A percentile compares a stretch with the other conserved stretches of the same genome.
Conservation (phyloP, 2,113 vertebrate genomes). For the Paraplagusia blochii region DNA sequence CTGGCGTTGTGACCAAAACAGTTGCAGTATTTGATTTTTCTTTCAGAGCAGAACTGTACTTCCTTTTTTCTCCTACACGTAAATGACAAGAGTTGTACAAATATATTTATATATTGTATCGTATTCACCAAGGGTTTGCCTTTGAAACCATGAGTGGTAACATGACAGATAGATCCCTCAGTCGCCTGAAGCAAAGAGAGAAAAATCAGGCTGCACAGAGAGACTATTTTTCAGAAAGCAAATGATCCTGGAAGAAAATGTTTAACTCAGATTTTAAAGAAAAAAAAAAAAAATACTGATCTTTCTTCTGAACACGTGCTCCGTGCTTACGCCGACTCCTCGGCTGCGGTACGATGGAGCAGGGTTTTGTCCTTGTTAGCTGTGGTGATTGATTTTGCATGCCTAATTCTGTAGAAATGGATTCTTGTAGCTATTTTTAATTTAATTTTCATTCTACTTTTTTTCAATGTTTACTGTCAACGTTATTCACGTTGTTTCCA, state of each 20-base stretch:
- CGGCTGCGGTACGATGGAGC: constrained; percentile 30
- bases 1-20: no score
- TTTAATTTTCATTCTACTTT: background rate
- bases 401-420: constrained; percentile 22
- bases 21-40: no score
- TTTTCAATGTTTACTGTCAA: constrained; percentile 3
- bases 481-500: no score
- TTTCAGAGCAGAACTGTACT: constrained; percentile 1
- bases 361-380: constrained; percentile 17
- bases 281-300: no score
- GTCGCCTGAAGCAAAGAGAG: constrained; percentile 47
- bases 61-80: constrained; percentile 8
- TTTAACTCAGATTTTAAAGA: background rate
- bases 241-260: constrained; percentile 13
- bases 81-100: constrained; percentile 25
- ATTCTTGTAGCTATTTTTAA: constrained; percentile 1
- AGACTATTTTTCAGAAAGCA: constrained; percentile 18
- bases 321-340: background rate
- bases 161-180: constrained; percentile 41
- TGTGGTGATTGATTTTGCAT: constrained; percentile 29
- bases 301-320: background rate
- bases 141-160: constrained; percentile 48
- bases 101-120: constrained; percentile 42
- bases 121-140: constrained; percentile 67
- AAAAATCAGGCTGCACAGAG: constrained; percentile 19